Evolutionary conservation across 2,113 vertebrate genomes (phyloP).

Genomic region (Mus pahari): DNA sequence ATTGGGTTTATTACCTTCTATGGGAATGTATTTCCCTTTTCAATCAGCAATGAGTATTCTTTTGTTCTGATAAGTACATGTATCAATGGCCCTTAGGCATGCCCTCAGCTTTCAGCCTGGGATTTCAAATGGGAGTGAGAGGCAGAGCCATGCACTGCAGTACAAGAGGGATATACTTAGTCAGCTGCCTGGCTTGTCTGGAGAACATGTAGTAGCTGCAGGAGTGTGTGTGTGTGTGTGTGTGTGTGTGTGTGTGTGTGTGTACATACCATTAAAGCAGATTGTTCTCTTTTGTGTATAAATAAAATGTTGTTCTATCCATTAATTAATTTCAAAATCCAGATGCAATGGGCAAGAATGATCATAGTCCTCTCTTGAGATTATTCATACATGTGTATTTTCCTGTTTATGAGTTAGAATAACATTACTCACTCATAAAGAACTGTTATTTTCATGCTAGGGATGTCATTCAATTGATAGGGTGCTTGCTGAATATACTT

Average conservation of each 20-base stretch:
- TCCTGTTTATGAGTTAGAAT: not conserved
- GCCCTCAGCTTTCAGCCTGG: not conserved
- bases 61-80: not conserved
- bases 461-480: not conserved
- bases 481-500: not conserved
- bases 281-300: not conserved
- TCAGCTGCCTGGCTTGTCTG: not conserved
- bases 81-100: not conserved
- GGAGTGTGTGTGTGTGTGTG: not conserved
- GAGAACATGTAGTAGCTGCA: not conserved
- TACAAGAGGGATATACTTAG: not conserved
- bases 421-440: not conserved
- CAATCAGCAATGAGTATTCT: not conserved
- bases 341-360: not conserved
- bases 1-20: not conserved
- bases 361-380: not conserved
- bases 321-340: not conserved
- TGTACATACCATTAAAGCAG: not conserved
- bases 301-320: not conserved
- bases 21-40: not conserved
- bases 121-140: not conserved
- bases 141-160: not conserved
- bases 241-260: not conserved
- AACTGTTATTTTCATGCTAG: not conserved
- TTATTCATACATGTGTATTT: not conserved